Percentiles rank a stretch among this genome's conserved stretches.
These are phyloP conservation scores for Camponotus vicinus DNA, from an alignment of 1,140 invertebrate species.

Conservation along the genomic window DNA sequence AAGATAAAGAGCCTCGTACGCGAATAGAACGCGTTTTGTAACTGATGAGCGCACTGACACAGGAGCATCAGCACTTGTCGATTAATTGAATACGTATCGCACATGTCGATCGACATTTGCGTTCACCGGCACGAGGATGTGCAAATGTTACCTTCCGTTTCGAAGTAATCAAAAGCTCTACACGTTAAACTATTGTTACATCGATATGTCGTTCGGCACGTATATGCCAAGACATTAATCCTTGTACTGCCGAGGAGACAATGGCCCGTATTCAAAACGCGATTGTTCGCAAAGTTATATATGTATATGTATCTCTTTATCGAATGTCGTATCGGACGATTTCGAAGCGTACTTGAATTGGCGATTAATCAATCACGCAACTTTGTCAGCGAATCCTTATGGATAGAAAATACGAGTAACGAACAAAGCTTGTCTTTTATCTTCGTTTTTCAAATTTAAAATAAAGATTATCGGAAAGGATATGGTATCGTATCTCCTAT, in stretches of 20 bases:
- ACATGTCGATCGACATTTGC: constrained; percentile 57
- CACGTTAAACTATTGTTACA: constrained; percentile 57
- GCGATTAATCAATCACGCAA: constrained; percentile 16
- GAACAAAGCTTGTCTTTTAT: not conserved
- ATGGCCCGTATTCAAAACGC: constrained; percentile 46
- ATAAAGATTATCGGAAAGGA: not conserved
- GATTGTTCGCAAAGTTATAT: constrained; percentile 27
- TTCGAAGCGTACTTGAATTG: constrained; percentile 16
- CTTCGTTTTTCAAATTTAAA: not conserved
- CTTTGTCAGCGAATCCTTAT: not conserved
- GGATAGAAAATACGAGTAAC: not conserved
- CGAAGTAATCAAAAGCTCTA: constrained; percentile 56
- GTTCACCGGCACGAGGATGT: constrained; percentile 10
- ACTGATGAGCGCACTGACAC: constrained; percentile 52
- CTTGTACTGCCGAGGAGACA: constrained; percentile 33
- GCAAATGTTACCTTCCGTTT: constrained; percentile 48
- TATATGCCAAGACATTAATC: constrained; percentile 61
- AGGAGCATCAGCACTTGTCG: constrained; percentile 59
- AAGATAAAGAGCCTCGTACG: constrained; percentile 20
- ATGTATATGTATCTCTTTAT: not conserved
- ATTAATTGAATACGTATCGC: constrained; percentile 62
- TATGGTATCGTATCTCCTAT: not conserved
- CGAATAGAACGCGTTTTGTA: constrained; percentile 42
- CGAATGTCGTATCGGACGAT: constrained; percentile 31
- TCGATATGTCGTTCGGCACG: constrained; percentile 36